Evolutionary conservation across 2,797 vertebrate genomes (phyloP).

Genomic region (Microctenopoma lineatum): DNA sequence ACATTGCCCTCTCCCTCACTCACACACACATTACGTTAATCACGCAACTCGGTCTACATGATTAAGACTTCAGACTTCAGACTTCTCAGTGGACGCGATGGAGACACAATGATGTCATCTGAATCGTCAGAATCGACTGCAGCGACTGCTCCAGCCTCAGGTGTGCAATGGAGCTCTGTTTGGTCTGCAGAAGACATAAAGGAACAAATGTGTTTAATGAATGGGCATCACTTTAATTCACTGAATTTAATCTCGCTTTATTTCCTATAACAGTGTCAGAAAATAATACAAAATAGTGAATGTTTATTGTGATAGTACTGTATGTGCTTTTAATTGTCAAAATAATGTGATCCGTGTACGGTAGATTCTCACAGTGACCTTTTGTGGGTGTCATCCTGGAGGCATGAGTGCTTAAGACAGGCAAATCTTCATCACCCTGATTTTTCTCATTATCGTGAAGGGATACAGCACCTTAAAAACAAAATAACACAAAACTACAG

Average conservation of each 20-base stretch:
- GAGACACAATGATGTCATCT: conserved; percentile 87
- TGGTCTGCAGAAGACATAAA: conserved; percentile 57
- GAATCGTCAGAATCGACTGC: conserved; percentile 88
- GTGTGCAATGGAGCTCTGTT: background rate
- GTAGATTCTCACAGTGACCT: conserved; percentile 42
- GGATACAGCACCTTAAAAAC: conserved; percentile 30
- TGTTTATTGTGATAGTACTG: background rate
- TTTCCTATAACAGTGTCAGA: background rate
- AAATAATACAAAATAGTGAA: background rate
- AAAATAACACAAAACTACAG: conserved; percentile 15
- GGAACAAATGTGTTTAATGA: background rate
- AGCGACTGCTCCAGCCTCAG: conserved; percentile 31
- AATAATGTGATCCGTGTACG: background rate
- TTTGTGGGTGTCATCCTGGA: conserved; percentile 34
- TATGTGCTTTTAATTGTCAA: background rate
- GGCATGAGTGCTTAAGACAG: conserved; percentile 1
- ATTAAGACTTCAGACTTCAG: conserved; percentile 58
- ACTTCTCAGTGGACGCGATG: conserved; percentile 76
- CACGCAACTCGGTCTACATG: conserved; percentile 35
- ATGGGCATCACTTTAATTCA: background rate
- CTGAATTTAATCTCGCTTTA: background rate
- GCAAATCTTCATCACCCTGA: conserved; percentile 14
- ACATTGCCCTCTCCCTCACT: background rate
- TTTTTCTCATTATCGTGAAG: conserved; percentile 20
- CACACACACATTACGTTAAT: background rate